Conservation (phyloP, 2,888 invertebrate genomes). For the Agrilus cyanescens region DNA sequence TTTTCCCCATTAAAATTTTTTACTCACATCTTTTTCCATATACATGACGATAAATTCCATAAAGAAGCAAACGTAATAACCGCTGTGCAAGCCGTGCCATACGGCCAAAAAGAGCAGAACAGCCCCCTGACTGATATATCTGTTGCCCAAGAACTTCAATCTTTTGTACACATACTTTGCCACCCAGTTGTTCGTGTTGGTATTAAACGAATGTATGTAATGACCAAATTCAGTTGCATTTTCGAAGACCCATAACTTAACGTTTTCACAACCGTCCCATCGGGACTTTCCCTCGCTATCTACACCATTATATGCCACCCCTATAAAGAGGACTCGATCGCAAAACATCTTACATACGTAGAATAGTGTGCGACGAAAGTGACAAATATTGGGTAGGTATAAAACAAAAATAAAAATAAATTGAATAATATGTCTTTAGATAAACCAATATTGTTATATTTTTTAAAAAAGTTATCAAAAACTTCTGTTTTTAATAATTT, state of each 20-base stretch:
- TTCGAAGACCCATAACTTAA: constrained; percentile 72
- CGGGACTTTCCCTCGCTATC: constrained; percentile 44
- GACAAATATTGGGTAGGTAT: neutral
- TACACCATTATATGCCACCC: constrained; percentile 73
- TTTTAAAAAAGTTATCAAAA: too few relatives aligned
- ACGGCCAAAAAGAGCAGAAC: constrained; percentile 81
- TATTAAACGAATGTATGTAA: constrained; percentile 86
- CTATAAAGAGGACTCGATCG: constrained; percentile 40
- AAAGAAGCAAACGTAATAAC: constrained; percentile 87
- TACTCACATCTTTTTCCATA: constrained; percentile 69
- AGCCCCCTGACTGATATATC: constrained; percentile 64
- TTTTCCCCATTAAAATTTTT: neutral
- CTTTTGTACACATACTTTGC: constrained; percentile 90
- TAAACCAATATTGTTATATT: too few relatives aligned
- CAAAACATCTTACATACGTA: constrained; percentile 3
- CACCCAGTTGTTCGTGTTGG: constrained; percentile 92
- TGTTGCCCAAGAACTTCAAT: constrained; percentile 78
- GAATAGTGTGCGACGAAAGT: constrained; percentile 1
- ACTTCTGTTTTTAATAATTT: too few relatives aligned
- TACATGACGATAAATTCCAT: constrained; percentile 83
- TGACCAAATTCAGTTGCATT: constrained; percentile 73
- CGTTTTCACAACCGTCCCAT: constrained; percentile 89
- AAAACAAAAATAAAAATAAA: constrained; percentile 5
- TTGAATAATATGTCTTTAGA: constrained; percentile 22
- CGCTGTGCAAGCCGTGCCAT: constrained; percentile 93